Base-by-base conservation (phyloP, 2,113 vertebrate genomes). In the Carollia perspicillata region DNA sequence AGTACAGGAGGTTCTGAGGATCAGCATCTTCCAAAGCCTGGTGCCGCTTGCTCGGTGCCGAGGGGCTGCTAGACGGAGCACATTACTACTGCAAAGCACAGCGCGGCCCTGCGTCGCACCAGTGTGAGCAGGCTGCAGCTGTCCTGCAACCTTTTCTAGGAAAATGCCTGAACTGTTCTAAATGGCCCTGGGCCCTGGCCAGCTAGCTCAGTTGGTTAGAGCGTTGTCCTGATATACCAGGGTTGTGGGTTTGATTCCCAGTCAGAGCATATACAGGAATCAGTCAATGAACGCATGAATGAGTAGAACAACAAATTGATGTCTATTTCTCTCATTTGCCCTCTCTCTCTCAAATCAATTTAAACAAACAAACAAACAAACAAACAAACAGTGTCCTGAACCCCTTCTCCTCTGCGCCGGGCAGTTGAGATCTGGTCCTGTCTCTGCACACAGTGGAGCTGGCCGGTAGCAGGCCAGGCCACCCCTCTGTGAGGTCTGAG, bases 21-120 rank as follows among this genome's bases (percentile, higher is more conserved):
- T 94, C 95, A 93, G 96, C 97, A 89, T 92, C 96, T 97, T 95
- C 72, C 92, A n/a, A 88, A 92, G 96, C 49, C 11, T 13, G 26
- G 87, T 37, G 92, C 93, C 75, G 80, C 6, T 0, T 2, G n/a
- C 84, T 88, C 84, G 8, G 84, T 30, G 90, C 96, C 95, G 18
- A 74, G 97, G 78, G 96, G 94, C 97, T 93, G 79, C 95, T 86
- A 63, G 88, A 90, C 2, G 66, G 87, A 80, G 81, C 44, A 8
- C 94, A 84, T 94, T 87, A 96, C 60, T 44, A 86, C 84, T 71
- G 66, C 5, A 7, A 16, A 78, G 90, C 58, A 2, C 53, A 75
- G 89, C n/a, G 23, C 86, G 11, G 86, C 74, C 94, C 60, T n/a
- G 80, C 65, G n/a, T 44, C 51, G 12, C 9, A 51, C 2, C 5